Base-by-base conservation (phyloP, 2,113 vertebrate genomes). In the Pseudopipra pipra region DNA sequence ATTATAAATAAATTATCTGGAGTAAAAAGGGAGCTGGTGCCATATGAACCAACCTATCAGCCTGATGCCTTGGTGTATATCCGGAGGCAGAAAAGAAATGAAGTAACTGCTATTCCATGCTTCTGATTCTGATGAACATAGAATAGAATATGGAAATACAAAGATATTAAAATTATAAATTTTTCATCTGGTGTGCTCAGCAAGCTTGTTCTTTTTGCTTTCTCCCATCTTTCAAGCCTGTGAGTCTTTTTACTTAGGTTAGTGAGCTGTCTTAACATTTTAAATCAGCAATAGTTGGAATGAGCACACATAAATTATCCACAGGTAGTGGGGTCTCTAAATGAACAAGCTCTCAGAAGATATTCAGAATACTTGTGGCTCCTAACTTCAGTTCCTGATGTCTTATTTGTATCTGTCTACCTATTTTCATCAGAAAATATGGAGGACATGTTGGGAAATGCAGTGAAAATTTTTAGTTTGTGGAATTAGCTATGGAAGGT, bases 101-200 rank as follows among this genome's bases (percentile, higher is more conserved):
- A 94, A 90, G 75, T 51, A 66, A 68, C 75, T 90, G 51, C 83
- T 92, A n/a, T 59, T 88, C 44, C 13, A 1, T 46, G 84, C 78
- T 82, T 95, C 78, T 71, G 84, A 75, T 70, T 87, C 66, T 95
- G 92, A 95, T 85, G 70, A 94, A 56, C 75, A 19, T 21, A 21
- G 41, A 97, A 62, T 23, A 89, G 78, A 88, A 86, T 92, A 86
- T 76, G 89, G 70, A 96, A 97, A 97, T 95, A 90, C 33, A 41
- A 87, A 96, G 92, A 87, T 94, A 92, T 95, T 92, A 96, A 96
- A 95, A 89, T 80, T 90, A 87, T 85, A 85, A 97, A 95, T 95
- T 77, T 97, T 95, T 97, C 49, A 95, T 93, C n/a, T 86, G 51
- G 25, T 6, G 27, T 80, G 71, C 87, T 87, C 46, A 72, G 80